Conservation (phyloP, 2,113 vertebrate genomes). For the Smithornis capensis region DNA sequence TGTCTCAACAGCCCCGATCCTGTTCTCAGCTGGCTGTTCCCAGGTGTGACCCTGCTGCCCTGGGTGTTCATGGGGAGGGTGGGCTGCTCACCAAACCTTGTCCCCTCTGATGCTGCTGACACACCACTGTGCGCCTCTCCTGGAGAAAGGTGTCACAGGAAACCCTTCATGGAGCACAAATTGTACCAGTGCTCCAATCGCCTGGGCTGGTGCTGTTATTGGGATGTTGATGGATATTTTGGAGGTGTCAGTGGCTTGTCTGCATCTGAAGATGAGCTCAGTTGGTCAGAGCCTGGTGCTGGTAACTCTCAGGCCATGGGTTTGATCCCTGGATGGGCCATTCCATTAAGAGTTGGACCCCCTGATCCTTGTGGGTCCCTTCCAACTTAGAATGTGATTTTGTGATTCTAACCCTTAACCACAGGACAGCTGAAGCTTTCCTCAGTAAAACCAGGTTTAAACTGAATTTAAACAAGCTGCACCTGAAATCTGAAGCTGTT, state of each 20-base stretch:
- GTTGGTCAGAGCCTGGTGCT: not conserved
- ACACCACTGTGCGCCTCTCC: rapidly evolving
- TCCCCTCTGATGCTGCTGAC: not conserved
- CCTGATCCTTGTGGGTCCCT: not conserved
- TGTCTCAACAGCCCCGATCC: not conserved
- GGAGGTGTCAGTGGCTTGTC: not conserved
- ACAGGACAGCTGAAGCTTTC: not conserved
- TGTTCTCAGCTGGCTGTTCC: not conserved
- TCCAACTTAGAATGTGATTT: not conserved
- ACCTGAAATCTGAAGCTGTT: not conserved
- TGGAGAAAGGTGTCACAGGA: not conserved
- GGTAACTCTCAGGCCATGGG: not conserved
- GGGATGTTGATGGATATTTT: not conserved
- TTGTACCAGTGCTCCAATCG: not conserved
- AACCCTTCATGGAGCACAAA: not conserved
- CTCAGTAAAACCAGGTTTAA: not conserved
- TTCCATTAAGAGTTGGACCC: not conserved
- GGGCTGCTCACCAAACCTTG: not conserved
- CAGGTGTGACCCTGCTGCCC: not conserved
- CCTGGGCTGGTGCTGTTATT: not conserved
- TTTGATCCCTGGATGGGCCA: not conserved
- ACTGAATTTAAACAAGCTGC: not conserved
- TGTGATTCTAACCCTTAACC: not conserved
- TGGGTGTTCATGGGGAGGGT: not conserved
- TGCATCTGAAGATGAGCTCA: not conserved